Conservation (phyloP, 2,888 invertebrate genomes). For the Sesia apiformis region DNA sequence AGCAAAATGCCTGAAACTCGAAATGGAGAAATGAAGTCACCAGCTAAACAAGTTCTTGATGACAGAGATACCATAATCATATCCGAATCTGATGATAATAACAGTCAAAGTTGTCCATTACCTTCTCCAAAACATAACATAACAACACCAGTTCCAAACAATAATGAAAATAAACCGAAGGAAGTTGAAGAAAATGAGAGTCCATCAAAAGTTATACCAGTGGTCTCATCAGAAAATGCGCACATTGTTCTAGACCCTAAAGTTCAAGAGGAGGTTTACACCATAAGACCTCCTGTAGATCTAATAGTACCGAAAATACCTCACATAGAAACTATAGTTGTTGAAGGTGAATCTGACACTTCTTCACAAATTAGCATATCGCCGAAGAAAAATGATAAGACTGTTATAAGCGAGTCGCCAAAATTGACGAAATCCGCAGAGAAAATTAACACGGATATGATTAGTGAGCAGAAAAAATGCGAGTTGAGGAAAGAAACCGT, state of each 20-base stretch:
- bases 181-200: conserved; percentile 54
- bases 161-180: conserved; percentile 45
- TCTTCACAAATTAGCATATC: conserved; percentile 32
- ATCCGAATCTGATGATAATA: conserved; percentile 65
- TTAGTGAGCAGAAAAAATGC: conserved; percentile 41
- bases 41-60: conserved; percentile 36
- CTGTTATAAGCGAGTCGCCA: conserved; percentile 47
- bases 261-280: conserved; percentile 41
- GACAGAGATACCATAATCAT: conserved; percentile 66
- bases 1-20: conserved; percentile 31
- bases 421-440: conserved; percentile 48
- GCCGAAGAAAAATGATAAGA: conserved; percentile 46
- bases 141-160: conserved; percentile 34
- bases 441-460: conserved; percentile 24
- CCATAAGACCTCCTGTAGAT: conserved; percentile 36
- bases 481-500: conserved; percentile 64
- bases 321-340: conserved; percentile 58
- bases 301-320: conserved; percentile 45
- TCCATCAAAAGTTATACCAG: conserved; percentile 57
- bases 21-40: conserved; percentile 45
- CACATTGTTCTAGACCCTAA: conserved; percentile 60
- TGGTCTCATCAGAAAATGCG: conserved; percentile 57
- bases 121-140: conserved; percentile 57
- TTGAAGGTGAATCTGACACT: conserved; percentile 55
- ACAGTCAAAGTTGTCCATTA: conserved; percentile 64